phyloP scores from a whole-genome alignment of 2,797 vertebrate genomes.

The Caiman crocodilus region DNA sequence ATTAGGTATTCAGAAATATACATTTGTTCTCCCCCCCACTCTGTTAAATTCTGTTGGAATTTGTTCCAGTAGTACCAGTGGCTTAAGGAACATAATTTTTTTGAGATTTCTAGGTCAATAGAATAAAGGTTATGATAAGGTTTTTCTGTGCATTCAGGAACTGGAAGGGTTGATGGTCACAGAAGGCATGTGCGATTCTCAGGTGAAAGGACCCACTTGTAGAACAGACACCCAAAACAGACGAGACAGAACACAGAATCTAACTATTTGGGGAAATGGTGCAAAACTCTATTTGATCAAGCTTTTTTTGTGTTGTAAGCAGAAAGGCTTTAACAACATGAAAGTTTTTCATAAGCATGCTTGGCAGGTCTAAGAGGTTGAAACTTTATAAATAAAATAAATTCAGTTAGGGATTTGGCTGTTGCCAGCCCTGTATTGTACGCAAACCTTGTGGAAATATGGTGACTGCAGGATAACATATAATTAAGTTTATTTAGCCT shows the following conservation, averaged over 20 bases:
- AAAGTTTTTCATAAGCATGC: neutral
- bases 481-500: neutral
- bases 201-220: neutral
- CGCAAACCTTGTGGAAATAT: neutral
- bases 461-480: neutral
- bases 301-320: neutral
- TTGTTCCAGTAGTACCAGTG: neutral
- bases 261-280: neutral
- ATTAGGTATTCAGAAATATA: neutral
- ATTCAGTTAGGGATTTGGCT: neutral
- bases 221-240: neutral
- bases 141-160: constrained; percentile 1
- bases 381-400: neutral
- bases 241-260: neutral
- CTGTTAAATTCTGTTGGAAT: neutral
- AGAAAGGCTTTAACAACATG: neutral
- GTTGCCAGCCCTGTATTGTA: neutral
- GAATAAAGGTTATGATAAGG: neutral
- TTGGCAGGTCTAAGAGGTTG: neutral
- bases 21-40: constrained; percentile 15
- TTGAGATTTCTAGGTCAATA: neutral
- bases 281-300: neutral
- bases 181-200: neutral
- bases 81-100: neutral
- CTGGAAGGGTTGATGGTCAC: neutral